Evolutionary conservation across 35 echinoderm and acorn worm species (phyloP).

Genomic region (Lytechinus variegatus): DNA sequence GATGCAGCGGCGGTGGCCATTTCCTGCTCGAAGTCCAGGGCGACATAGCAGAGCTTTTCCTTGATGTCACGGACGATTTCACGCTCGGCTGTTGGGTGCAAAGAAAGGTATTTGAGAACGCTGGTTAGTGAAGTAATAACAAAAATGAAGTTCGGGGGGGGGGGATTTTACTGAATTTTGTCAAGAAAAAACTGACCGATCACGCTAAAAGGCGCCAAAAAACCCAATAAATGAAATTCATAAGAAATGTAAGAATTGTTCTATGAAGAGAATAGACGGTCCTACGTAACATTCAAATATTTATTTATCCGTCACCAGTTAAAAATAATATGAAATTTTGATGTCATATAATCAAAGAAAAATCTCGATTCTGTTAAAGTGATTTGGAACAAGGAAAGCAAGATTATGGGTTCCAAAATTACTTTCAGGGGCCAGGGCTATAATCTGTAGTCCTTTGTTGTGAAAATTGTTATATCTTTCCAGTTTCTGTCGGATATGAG

Average conservation of each 20-base stretch:
- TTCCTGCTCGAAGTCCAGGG: constrained; percentile 97
- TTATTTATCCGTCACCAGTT: too few species aligned
- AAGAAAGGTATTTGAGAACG: background rate
- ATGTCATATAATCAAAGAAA: too few species aligned
- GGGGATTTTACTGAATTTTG: background rate
- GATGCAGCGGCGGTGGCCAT: constrained; percentile 92
- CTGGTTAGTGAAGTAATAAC: background rate
- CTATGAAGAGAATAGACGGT: too few species aligned
- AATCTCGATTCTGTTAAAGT: too few species aligned
- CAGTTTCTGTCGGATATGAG: too few species aligned
- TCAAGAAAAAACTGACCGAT: background rate
- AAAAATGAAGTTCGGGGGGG: background rate
- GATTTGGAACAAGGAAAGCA: too few species aligned
- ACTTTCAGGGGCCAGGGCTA: background rate
- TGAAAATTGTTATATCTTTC: background rate
- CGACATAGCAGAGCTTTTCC: constrained; percentile 93
- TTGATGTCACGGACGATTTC: constrained; percentile 99
- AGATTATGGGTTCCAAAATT: too few species aligned
- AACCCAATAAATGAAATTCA: too few species aligned
- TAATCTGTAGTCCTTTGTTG: background rate
- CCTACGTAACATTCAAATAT: too few species aligned
- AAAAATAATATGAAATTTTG: too few species aligned
- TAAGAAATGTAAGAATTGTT: too few species aligned
- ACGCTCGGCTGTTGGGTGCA: constrained; percentile 79
- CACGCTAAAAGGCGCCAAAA: background rate